A percentile compares a stretch with the other conserved stretches of the same genome.
phyloP scores from a whole-genome alignment of 2,797 vertebrate genomes.

The Myotis planiceps region DNA sequence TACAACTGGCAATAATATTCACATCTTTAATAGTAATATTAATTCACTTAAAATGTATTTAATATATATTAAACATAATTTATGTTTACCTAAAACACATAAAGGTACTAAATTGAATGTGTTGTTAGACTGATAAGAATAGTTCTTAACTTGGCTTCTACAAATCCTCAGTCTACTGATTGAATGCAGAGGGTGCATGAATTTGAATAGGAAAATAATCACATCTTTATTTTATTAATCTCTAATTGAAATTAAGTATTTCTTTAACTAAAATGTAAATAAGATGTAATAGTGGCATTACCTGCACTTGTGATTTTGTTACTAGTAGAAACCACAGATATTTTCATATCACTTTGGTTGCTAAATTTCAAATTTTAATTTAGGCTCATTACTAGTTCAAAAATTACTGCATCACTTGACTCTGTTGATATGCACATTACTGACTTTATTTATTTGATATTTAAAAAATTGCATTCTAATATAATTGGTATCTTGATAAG shows the following conservation, averaged over 20 bases:
- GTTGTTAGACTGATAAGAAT: background rate
- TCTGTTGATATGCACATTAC: background rate
- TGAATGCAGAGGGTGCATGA: background rate
- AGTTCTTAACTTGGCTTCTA: background rate
- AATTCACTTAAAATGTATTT: background rate
- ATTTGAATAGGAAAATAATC: background rate
- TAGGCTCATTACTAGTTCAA: background rate
- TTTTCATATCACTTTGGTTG: background rate
- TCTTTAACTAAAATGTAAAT: background rate
- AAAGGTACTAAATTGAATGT: background rate
- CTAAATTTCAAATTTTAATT: slow-evolving; percentile 40
- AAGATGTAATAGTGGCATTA: background rate
- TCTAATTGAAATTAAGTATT: slow-evolving; percentile 11
- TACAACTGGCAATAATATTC: background rate
- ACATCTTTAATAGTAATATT: background rate
- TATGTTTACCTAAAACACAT: background rate
- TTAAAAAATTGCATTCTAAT: background rate
- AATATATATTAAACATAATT: slow-evolving; percentile 3
- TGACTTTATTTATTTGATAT: background rate
- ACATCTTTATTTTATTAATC: slow-evolving; percentile 15
- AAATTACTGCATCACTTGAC: background rate
- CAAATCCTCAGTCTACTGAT: background rate
- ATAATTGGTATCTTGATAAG: background rate
- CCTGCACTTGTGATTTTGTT: background rate
- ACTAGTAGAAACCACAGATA: background rate